Conservation (phyloP, 2,113 vertebrate genomes). For the Carettochelys insculpta region DNA sequence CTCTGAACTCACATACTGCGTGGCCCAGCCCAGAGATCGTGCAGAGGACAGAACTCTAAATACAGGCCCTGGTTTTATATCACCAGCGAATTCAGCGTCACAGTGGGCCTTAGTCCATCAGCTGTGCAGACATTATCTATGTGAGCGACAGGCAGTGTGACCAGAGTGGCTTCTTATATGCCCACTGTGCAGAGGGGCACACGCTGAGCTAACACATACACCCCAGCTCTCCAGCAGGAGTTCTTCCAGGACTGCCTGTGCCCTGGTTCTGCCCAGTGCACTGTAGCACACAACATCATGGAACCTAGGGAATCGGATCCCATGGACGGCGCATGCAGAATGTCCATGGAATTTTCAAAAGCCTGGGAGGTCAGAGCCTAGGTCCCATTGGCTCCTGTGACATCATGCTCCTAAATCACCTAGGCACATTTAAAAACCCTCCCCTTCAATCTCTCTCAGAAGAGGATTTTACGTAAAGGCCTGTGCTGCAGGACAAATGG, state of each 20-base stretch:
- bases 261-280: neutral
- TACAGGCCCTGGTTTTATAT: neutral
- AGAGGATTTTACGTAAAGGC: neutral
- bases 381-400: neutral
- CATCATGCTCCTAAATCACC: neutral
- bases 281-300: neutral
- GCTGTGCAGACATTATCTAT: fast-evolving
- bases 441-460: neutral
- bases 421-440: neutral
- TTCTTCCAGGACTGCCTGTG: fast-evolving
- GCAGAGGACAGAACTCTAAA: neutral
- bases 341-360: neutral
- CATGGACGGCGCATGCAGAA: neutral
- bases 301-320: neutral
- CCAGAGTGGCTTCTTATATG: no score
- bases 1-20: neutral
- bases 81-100: neutral
- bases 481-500: no score
- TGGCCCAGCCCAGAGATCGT: neutral
- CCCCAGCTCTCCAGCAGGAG: fast-evolving
- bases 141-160: neutral
- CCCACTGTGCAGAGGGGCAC: neutral
- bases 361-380: neutral
- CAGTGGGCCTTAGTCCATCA: neutral
- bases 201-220: fast-evolving